Evolutionary conservation across 2,113 vertebrate species (phyloP).

Genomic region (Beaufortia kweichowensis): DNA sequence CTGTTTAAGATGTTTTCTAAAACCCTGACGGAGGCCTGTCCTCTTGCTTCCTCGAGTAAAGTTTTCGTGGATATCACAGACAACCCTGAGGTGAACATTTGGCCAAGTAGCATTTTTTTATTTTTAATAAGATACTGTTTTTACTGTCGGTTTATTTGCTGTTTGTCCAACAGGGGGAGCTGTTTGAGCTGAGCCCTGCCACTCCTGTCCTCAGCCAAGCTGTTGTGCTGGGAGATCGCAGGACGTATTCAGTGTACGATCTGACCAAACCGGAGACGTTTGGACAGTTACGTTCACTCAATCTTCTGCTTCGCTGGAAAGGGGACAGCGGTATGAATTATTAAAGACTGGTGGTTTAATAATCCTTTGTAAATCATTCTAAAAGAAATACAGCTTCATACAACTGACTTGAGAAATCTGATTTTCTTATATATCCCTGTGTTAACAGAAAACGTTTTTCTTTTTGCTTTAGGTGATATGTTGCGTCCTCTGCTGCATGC

Average conservation of each 20-base stretch:
- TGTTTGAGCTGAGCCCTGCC: conserved; percentile 84
- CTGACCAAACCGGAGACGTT: conserved; percentile 79
- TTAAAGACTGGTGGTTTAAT: too few species aligned
- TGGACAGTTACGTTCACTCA: conserved; percentile 83
- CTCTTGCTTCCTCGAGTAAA: conserved; percentile 89
- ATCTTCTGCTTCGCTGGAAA: conserved; percentile 90
- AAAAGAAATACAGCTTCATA: too few species aligned
- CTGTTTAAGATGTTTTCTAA: conserved; percentile 97
- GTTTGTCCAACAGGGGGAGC: conserved; percentile 77
- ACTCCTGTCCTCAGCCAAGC: conserved; percentile 75
- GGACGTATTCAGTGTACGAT: conserved; percentile 88
- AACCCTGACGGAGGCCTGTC: conserved; percentile 91
- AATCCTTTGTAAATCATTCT: too few species aligned
- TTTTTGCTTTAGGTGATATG: conserved; percentile 71
- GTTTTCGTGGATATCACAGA: conserved; percentile 90
- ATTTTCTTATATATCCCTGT: too few species aligned
- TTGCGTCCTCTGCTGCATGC: conserved; percentile 82
- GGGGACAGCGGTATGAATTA: conserved; percentile 74
- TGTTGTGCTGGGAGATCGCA: conserved; percentile 82
- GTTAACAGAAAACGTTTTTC: too few species aligned
- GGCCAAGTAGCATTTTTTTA: background rate
- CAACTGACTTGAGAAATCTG: too few species aligned
- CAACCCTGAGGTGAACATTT: conserved; percentile 78
- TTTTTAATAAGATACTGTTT: background rate
- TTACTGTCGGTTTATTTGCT: background rate